Conservation (phyloP, 1,140 invertebrate genomes). For the Pseudobourletiella spinata region DNA sequence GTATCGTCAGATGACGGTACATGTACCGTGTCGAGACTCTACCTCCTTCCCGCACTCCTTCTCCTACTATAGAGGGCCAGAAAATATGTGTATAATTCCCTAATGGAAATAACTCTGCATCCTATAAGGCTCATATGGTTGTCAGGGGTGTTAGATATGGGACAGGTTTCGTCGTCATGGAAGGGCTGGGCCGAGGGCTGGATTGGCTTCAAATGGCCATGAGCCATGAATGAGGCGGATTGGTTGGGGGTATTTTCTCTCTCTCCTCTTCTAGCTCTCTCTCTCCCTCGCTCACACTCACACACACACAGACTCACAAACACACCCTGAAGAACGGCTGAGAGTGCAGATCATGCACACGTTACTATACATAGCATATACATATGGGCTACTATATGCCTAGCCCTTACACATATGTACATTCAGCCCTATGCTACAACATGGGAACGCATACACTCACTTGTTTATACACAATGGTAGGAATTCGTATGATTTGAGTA, state of each 20-base stretch:
- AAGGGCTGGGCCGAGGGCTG: slow-evolving; percentile 12
- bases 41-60: too few relatives aligned
- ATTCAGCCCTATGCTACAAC: too few relatives aligned
- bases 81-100: neutral
- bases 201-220: slow-evolving; percentile 2
- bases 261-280: too few relatives aligned
- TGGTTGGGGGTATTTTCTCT: slow-evolving; percentile 4
- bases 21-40: too few relatives aligned
- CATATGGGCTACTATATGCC: too few relatives aligned
- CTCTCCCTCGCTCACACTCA: too few relatives aligned
- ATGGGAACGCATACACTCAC: too few relatives aligned
- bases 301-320: too few relatives aligned
- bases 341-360: slow-evolving; percentile 7
- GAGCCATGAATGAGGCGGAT: slow-evolving; percentile 12
- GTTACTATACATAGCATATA: too few relatives aligned
- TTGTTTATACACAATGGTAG: neutral
- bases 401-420: too few relatives aligned
- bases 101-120: neutral
- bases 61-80: too few relatives aligned
- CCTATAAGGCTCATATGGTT: slow-evolving; percentile 14
- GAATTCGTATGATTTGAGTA: neutral
- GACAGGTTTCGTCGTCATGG: slow-evolving; percentile 20
- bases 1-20: neutral
- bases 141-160: slow-evolving; percentile 27
- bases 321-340: slow-evolving; percentile 1